Evolutionary conservation across 1,140 invertebrate species (phyloP), one percentile per base, ranked within the genome.

Genomic region (Sarcophaga bullata): DNA sequence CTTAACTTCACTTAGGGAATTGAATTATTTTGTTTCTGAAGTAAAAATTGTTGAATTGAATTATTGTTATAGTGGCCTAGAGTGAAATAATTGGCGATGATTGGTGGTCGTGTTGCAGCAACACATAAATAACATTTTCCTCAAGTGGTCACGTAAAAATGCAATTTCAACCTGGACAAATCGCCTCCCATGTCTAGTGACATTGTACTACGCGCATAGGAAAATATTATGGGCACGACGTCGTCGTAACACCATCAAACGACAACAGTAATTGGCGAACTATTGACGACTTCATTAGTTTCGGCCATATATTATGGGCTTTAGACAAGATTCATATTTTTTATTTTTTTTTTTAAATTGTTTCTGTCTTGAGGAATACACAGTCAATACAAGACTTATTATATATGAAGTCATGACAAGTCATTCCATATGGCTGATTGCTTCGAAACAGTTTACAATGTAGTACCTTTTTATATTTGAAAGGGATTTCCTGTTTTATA

Each of bases 61-160:
- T 68, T 68, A 68, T 68, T 68, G 19, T 68, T 58, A 15, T 58
- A 58, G 11, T 15, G 54, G 15, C 54, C n/a, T 58, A 13, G 6
- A 58, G 10, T 58, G 54, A 58, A 58, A n/a, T 58, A 58, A n/a
- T 13, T 58, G 54, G 11, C 8, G 62, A 8, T 25, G 25, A 37
- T 37, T 37, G 62, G 62, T 25, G n/a, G 62, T 68, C 8, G 6
- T 52, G 48, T 50, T 50, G 75, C 75, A 78, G 75, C 49, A 78
- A 48, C 49, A 10, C 75, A 78, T 78, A 78, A 78, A 78, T 78
- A 25, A 52, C 75, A 52, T 78, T 78, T 78, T 50, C 48, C 17
- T 50, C 75, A 78, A 78, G 75, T 78, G 75, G 75, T 78, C 75
- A 78, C 75, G 75, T 78, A 78, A 78, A 78, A 78, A 78, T 78